Conservation (phyloP, 1,140 invertebrate species). For the Bombus waltoni region DNA sequence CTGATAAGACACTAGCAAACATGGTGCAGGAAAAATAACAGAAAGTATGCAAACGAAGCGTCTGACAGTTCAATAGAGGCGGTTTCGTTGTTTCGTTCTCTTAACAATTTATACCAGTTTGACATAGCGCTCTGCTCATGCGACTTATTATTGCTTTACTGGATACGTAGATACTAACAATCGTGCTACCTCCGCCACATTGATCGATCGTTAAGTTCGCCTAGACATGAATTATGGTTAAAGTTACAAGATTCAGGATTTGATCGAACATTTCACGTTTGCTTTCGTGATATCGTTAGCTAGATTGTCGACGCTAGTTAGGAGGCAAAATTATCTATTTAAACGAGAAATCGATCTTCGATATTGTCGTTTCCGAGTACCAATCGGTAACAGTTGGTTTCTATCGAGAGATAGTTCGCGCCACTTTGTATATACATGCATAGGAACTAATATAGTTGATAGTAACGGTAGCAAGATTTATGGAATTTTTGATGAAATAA, state of each 20-base stretch:
- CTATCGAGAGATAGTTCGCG: background rate
- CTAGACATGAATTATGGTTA: constrained; percentile 56
- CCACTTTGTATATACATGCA: background rate
- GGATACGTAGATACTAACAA: background rate
- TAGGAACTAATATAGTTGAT: background rate
- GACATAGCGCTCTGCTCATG: background rate
- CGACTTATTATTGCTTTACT: constrained; percentile 31
- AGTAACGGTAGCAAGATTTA: background rate
- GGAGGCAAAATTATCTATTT: constrained; percentile 27
- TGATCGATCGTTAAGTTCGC: constrained; percentile 37
- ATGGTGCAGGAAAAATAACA: background rate
- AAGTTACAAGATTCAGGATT: constrained; percentile 36
- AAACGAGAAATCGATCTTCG: constrained; percentile 21
- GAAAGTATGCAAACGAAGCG: constrained; percentile 14
- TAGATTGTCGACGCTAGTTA: constrained; percentile 16
- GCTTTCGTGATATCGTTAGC: constrained; percentile 30
- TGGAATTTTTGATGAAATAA: background rate
- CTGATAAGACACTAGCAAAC: background rate
- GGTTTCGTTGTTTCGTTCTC: constrained; percentile 1
- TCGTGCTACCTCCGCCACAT: constrained; percentile 1
- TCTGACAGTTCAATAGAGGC: constrained; percentile 10
- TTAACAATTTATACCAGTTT: constrained; percentile 43
- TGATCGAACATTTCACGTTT: constrained; percentile 12
- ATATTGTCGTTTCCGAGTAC: constrained; percentile 17
- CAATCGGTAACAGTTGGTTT: background rate